Evolutionary conservation across 1,140 invertebrate species (phyloP), one percentile per base, ranked within the genome.

Genomic region (Goniozus legneri): DNA sequence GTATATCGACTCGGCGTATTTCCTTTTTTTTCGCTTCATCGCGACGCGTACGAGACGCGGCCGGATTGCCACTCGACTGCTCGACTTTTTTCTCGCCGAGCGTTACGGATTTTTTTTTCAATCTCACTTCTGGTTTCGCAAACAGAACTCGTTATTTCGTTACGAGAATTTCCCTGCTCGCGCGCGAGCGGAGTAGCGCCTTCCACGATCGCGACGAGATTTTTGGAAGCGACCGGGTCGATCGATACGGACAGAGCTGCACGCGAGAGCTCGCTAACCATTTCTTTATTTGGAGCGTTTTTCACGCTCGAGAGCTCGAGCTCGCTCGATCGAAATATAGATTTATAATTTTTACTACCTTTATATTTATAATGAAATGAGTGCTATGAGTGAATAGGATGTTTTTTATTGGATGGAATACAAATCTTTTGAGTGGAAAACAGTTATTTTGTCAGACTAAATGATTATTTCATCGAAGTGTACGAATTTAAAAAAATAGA

Each of bases 141-240:
- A 50, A 27, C 24, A 48, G 27, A 48, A 52, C 50, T 52, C 45
- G 45, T 52, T 52, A 52, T 47, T 52, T 52, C 50, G 50, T 52
- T 47, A 52, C 22, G 34, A 32, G 41, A n/a, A 43, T 44, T 50
- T 56, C 32, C 53, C 40, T 43, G 44, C 21, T 21, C 24, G 4
- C 24, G 44, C 33, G 18, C 22, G 47, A 22, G 31, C 32, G 33
- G 37, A 36, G 46, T 27, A 30, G 24, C 42, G 40, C 39, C n/a
- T n/a, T n/a, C n/a, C n/a, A n/a, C n/a, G n/a, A n/a, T n/a, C n/a
- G 35, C 8, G 20, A 8, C 31, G 42, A 39, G 7, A 22, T 39
- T 43, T 38, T 32, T 31, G 21, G 33, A 34, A 54, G 41, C 33
- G 37, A 10, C 16, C 10, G 24, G 27, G 40, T 43, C 33, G 44